Base-by-base conservation (phyloP, 2,888 invertebrate genomes). In the Hipparchia sbordonii region DNA sequence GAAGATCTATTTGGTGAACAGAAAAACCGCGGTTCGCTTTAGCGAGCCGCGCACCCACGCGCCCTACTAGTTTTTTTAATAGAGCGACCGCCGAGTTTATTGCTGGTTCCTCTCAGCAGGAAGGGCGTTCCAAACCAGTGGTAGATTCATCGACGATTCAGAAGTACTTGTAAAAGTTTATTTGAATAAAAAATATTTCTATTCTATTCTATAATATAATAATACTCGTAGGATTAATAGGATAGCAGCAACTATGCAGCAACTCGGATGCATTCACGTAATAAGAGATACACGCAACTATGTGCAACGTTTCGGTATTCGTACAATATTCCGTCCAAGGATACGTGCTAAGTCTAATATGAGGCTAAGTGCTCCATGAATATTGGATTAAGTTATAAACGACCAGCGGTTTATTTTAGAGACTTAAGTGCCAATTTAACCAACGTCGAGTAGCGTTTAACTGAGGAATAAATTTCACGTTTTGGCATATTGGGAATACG, bases 231-330 rank as follows among this genome's bases (percentile, higher is more conserved):
- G 8, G 8, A 12, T 52, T 61, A n/a, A 6, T n/a, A 12, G 45
- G 6, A 61, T n/a, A n/a, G 12, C 46, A 45, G 6, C 12, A 45
- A 46, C n/a, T 13, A 62, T 13, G 62, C 62, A 46, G 59, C 62
- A 46, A n/a, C 46, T 62, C 46, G 62, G 62, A 46, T 13, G 46
- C 62, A 48, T n/a, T 60, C 39, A 39, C 39, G 39, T 39, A 12
- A 10, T 39, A 39, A n/a, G 46, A 62, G 46, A 62, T 13, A 61
- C 12, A 61, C 46, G 46, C 46, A 62, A 62, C 46, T 46, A 62
- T 62, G 13, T 62, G 62, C 62, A 13, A 62, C 13, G 62, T 13
- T 48, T 46, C 46, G 62, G n/a, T 62, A 48, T 48, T 23, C 62
- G 4, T 7, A 4, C 13, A 48, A 62, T 62, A 13, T 48, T 62